Conservation (phyloP, 2,888 invertebrate species). For the Galeruca laticollis region DNA sequence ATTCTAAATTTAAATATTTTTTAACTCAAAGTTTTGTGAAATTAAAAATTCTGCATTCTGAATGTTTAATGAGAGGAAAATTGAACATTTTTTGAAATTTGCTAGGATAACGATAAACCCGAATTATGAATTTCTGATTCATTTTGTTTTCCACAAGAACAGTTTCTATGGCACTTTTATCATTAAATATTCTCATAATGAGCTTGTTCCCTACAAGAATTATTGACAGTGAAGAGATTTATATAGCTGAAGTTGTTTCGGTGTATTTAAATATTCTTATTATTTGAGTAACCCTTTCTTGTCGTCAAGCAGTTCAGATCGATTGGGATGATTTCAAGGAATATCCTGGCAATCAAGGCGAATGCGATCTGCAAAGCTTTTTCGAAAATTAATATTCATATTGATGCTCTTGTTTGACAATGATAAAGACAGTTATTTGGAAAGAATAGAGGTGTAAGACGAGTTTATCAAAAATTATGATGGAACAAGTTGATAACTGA, state of each 20-base stretch:
- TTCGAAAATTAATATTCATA: neutral
- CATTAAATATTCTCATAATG: too few species aligned
- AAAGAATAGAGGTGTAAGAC: neutral
- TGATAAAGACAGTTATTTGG: constrained; percentile 10
- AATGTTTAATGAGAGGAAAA: too few species aligned
- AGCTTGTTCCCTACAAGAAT: neutral
- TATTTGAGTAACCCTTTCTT: constrained; percentile 28
- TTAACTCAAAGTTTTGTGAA: too few species aligned
- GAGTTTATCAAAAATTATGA: too few species aligned
- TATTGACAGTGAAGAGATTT: neutral
- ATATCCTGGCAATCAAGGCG: constrained; percentile 32
- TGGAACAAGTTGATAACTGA: too few species aligned
- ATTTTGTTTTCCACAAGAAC: too few species aligned
- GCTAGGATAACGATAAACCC: too few species aligned
- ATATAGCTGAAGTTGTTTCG: neutral
- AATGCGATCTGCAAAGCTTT: constrained; percentile 7
- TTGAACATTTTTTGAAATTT: too few species aligned
- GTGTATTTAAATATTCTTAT: constrained; percentile 5
- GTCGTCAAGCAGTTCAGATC: constrained; percentile 36
- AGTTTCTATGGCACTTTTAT: too few species aligned
- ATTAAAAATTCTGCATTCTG: too few species aligned
- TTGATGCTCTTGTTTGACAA: constrained; percentile 8
- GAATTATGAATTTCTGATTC: too few species aligned
- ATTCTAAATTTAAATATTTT: too few species aligned
- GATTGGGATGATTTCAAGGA: constrained; percentile 16